Evolutionary conservation across 2,888 invertebrate species (phyloP).

Genomic region (Teinopalpus imperialis): DNA sequence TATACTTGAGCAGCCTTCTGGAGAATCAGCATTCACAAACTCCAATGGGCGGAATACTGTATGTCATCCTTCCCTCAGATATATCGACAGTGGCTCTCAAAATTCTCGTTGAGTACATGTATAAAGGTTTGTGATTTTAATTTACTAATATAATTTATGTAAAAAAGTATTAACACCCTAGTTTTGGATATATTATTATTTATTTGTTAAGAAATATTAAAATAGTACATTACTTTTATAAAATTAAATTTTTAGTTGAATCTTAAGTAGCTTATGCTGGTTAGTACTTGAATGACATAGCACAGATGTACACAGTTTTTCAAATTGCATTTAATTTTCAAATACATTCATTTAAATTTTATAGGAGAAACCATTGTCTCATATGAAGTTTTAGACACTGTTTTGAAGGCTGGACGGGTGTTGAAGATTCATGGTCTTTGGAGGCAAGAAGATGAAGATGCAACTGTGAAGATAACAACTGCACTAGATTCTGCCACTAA

Average conservation of each 20-base stretch:
- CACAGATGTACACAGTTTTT: not conserved
- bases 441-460: conserved; percentile 83
- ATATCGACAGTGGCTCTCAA: conserved; percentile 90
- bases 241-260: too few species aligned
- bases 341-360: too few species aligned
- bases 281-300: too few species aligned
- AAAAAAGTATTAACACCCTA: too few species aligned
- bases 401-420: conserved; percentile 90
- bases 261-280: too few species aligned
- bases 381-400: conserved; percentile 91
- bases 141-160: too few species aligned
- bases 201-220: too few species aligned
- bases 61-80: conserved; percentile 90
- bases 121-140: conserved; percentile 81
- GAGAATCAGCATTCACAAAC: conserved; percentile 72
- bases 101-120: conserved; percentile 93
- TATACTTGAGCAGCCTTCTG: conserved; percentile 68
- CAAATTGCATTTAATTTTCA: not conserved
- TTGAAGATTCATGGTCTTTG: conserved; percentile 91
- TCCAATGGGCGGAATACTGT: conserved; percentile 79
- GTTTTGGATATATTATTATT: too few species aligned
- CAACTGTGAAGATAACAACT: conserved; percentile 52
- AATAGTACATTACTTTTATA: too few species aligned
- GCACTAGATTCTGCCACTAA: conserved; percentile 40
- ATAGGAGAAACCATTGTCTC: conserved; percentile 91